Base-by-base conservation (phyloP, 2,888 invertebrate species). In the Horisme vitalbata region DNA sequence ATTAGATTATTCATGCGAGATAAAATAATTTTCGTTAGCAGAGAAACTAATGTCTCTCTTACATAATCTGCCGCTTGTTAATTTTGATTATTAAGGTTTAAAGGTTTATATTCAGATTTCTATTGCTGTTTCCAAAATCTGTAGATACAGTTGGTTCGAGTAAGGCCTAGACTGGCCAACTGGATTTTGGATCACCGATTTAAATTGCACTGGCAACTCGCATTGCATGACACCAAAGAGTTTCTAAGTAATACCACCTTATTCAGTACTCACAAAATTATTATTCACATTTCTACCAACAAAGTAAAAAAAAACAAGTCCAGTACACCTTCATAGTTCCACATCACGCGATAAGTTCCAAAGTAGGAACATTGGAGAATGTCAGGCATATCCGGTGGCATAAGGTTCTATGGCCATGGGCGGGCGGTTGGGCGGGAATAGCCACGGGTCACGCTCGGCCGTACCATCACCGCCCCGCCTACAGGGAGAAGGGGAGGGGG, bases 381-480 rank as follows among this genome's bases (percentile, higher is more conserved):
- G 33, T 41, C 45, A 41, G 50, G 39, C 31, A 37, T 45, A 53
- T 55, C 51, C 46, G 50, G 50, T 46, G 34, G 35, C 30, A 48
- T 51, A 46, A 44, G 49, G 43, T 24, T 45, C 33, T 48, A 26
- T 46, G 43, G 57, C 55, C 63, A 67, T 65, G 68, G 64, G 70
- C 65, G 72, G 71, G 68, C 68, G 69, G 62, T 62, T 63, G 71
- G 76, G 79, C 76, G 77, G 75, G 76, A 83, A 81, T 83, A 71
- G 85, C 83, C 86, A 86, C 71, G 68, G 84, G 85, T 77, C 85
- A 80, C 83, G 81, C 75, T 63, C 69, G 74, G 62, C 72, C 69
- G 74, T 71, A 65, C 74, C 72, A 68, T 71, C 79, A 47, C 80
- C 79, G 80, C 81, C 80, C 80, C 67, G 63, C 69, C 73, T 66